phyloP scores from a whole-genome alignment of 2,113 vertebrate genomes.

The Rhombomys opimus region DNA sequence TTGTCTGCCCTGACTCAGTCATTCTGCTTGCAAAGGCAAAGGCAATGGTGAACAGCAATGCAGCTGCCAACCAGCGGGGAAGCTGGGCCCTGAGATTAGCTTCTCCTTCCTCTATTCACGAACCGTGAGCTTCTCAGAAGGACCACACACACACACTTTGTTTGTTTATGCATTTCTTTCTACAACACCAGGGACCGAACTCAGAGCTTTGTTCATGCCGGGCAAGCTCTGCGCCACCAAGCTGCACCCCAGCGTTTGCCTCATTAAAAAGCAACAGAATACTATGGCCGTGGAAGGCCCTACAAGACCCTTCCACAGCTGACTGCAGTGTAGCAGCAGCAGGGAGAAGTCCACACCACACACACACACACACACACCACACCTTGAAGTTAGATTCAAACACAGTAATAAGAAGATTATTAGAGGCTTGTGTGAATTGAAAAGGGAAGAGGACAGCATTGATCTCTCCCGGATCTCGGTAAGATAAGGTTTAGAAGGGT shows the following conservation, averaged over 20 bases:
- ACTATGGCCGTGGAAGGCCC: not conserved
- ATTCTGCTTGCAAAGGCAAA: not conserved
- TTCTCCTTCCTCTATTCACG: not conserved
- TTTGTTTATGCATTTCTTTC: not conserved
- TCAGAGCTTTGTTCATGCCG: not conserved
- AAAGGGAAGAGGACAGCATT: slow-evolving; percentile 15
- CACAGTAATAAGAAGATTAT: slow-evolving; percentile 37
- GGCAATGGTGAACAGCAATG: not conserved
- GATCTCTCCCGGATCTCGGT: not conserved
- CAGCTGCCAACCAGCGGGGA: not conserved
- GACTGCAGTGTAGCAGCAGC: not conserved
- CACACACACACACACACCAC: not conserved
- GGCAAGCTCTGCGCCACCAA: not conserved
- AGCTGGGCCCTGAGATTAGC: not conserved
- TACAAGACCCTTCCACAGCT: not conserved
- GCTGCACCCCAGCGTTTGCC: not conserved
- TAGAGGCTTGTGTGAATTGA: slow-evolving; percentile 3
- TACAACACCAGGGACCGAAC: not conserved
- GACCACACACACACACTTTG: not conserved
- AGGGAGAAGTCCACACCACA: not conserved
- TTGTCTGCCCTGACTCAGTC: not conserved
- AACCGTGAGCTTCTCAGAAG: not conserved
- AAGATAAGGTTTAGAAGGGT: slow-evolving; percentile 51
- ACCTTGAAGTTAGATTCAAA: slow-evolving; percentile 19
- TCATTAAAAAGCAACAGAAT: not conserved